Percentiles rank a stretch among this genome's conserved stretches.
Evolutionary conservation across 2,888 invertebrate species (phyloP).

Genomic region (Callimorpha dominula): DNA sequence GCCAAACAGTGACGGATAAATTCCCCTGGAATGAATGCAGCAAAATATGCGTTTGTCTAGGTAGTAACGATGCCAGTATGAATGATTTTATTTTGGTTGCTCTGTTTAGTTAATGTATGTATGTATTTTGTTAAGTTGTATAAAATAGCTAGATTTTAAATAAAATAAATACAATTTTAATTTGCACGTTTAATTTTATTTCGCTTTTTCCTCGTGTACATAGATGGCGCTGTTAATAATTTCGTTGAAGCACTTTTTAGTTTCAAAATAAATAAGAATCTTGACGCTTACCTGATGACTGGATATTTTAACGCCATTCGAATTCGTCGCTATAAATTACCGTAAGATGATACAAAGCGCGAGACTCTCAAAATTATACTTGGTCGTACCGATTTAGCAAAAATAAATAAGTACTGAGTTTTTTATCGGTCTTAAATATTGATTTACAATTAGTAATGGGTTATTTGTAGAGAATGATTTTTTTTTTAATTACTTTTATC

Average conservation of each 20-base stretch:
- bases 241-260: conserved; percentile 12
- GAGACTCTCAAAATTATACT: neutral
- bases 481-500: too few relatives aligned
- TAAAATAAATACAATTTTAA: conserved; percentile 81
- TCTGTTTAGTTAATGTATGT: conserved; percentile 84
- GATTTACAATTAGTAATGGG: too few relatives aligned
- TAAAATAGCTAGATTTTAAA: conserved; percentile 86
- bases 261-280: neutral
- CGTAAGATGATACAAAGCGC: neutral
- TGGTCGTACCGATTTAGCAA: too few relatives aligned
- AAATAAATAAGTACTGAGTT: too few relatives aligned
- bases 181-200: conserved; percentile 78
- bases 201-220: conserved; percentile 60
- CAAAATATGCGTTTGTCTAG: conserved; percentile 43
- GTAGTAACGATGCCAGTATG: conserved; percentile 64
- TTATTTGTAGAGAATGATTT: too few relatives aligned
- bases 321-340: neutral
- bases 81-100: conserved; percentile 81
- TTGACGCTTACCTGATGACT: neutral
- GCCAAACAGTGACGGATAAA: conserved; percentile 44
- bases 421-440: too few relatives aligned
- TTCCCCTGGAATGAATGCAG: conserved; percentile 48
- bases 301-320: neutral
- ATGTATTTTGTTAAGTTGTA: conserved; percentile 87
- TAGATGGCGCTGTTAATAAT: conserved; percentile 57